Conservation (phyloP, 2,888 invertebrate species). For the Apamea epomidion region DNA sequence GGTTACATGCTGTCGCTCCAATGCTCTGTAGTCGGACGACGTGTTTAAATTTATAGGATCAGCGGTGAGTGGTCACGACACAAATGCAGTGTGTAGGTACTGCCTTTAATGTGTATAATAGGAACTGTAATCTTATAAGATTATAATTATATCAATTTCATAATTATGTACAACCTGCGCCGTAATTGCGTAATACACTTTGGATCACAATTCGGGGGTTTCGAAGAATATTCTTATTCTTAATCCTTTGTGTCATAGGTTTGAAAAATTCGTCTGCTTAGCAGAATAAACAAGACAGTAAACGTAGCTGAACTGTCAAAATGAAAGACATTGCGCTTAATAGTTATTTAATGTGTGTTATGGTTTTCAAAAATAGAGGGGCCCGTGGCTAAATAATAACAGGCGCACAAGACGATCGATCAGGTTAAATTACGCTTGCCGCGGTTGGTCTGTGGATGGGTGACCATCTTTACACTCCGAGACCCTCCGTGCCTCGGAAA, state of each 20-base stretch:
- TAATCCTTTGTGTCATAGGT: background rate
- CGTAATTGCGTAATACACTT: background rate
- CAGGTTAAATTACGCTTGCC: too few species aligned
- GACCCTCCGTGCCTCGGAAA: too few species aligned
- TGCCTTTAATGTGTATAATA: background rate
- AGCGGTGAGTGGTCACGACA: background rate
- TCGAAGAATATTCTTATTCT: background rate
- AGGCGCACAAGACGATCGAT: too few species aligned
- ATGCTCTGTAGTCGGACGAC: background rate
- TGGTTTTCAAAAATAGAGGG: too few species aligned
- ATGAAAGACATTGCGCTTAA: background rate
- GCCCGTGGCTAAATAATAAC: too few species aligned
- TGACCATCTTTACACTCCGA: too few species aligned
- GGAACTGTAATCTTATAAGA: background rate
- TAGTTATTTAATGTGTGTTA: background rate
- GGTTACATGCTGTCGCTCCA: background rate
- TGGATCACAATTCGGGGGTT: background rate
- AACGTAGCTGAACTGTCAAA: too few species aligned
- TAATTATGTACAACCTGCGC: background rate
- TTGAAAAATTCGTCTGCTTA: background rate
- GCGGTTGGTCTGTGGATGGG: too few species aligned
- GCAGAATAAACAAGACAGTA: too few species aligned
- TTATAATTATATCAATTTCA: background rate
- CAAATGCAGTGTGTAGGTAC: background rate
- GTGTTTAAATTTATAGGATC: conserved; percentile 10